Base-by-base conservation (phyloP, 2,113 vertebrate genomes). In the Thunnus maccoyii region DNA sequence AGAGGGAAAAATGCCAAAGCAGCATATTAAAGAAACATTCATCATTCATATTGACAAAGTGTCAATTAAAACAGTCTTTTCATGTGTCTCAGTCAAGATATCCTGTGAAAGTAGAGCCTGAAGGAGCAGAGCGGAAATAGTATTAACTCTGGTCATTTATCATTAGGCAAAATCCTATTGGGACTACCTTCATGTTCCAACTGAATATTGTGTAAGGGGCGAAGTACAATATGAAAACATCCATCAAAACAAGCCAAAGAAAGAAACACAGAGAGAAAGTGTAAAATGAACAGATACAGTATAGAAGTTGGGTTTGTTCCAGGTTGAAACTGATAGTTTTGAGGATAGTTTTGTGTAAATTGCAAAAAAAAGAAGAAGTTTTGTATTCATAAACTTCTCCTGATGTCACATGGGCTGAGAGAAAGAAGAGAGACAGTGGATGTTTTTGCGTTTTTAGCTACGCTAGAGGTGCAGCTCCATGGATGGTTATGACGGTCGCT, bases 101-200 rank as follows among this genome's bases (percentile, higher is more conserved):
- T 56, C 57, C 7, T 32, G 12, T 48, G 36, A 72, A 30, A 52
- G 20, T 32, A 52, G 17, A 27, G 72, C 36, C 17, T 14, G 8
- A 52, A 18, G 36, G 20, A 17, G 25, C 15, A 16, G 27, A 68
- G 16, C 16, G 57, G 44, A 54, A 22, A n/a, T 16, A 48, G 54
- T 27, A 63, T 62, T 63, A 60, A 8, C 69, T 50, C n/a, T 36
- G 13, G 71, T 80, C 6, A 63, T 75, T 72, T 54, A 41, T 55
- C 36, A 51, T 60, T 9, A 22, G 36, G 12, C 0, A 57, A 67
- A 87, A 69, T 83, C 55, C 41, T 30, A 78, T 72, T 41, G 58
- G 60, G 32, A 14, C 4, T 15, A 44, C n/a, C 30, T 51, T 20
- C 25, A 44, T 61, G 12, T 48, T 17, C 41, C 20, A 32, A 18